phyloP scores from a whole-genome alignment of 2,113 vertebrate species.

The Neolamprologus devosi region DNA sequence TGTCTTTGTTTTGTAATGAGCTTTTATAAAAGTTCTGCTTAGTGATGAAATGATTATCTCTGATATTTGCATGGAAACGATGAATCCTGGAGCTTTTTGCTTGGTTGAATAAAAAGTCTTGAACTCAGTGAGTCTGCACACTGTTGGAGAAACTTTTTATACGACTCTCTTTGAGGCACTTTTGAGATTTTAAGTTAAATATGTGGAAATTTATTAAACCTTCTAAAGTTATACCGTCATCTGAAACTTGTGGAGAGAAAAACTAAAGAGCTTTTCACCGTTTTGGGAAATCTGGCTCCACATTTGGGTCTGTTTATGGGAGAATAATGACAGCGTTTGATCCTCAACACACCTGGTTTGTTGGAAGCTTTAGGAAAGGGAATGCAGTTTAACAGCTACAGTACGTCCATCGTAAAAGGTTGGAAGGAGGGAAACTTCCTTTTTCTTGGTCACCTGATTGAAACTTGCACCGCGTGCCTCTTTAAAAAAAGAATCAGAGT shows the following conservation, averaged over 20 bases:
- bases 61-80: neutral
- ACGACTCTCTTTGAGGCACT: neutral
- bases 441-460: neutral
- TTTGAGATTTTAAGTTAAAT: neutral
- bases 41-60: neutral
- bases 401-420: neutral
- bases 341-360: conserved; percentile 32
- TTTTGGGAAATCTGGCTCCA: neutral
- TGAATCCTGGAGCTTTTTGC: neutral
- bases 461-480: neutral
- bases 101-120: neutral
- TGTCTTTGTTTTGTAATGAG: no score
- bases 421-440: neutral
- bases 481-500: neutral
- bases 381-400: neutral
- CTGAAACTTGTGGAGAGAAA: neutral
- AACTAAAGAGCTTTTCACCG: neutral
- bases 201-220: neutral
- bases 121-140: neutral
- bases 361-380: neutral
- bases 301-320: neutral
- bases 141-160: neutral
- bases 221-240: rapidly evolving
- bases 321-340: conserved; percentile 35
- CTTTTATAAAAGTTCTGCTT: neutral